Evolutionary conservation across 1,140 invertebrate genomes (phyloP), one percentile per base, ranked within the genome.

Genomic region (Xylocopa sonorina): DNA sequence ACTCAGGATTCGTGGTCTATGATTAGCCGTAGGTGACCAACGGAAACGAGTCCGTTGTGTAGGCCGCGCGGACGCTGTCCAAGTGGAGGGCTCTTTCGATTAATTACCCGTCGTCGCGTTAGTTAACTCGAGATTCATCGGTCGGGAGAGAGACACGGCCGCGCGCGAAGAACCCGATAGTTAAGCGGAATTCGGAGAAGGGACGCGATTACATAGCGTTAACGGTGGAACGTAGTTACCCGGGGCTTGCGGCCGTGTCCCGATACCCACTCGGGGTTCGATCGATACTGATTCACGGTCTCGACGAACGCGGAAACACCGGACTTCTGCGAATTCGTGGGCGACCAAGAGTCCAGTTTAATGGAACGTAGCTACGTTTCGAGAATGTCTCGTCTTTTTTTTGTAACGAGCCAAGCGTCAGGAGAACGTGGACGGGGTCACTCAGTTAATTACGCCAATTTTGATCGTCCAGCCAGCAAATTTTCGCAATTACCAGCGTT

Each of bases 91-190:
- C 90, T 91, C 91, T 92, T 92, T 91, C 91, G 91, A 92, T 93
- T 92, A 93, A 93, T 93, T 92, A 91, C 85, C 87, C 83, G 85
- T 60, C 85, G 83, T 82, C 78, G 84, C 85, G 88, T 87, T 91
- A 89, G 89, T 92, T 92, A 92, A 92, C 91, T 89, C 87, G 91
- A 92, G 91, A 92, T 92, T 91, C 90, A 91, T 91, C 90, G 87
- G n/a, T n/a, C n/a, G n/a, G n/a, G n/a, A n/a, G n/a, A n/a, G n/a
- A n/a, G n/a, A n/a, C n/a, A 81, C 86, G 77, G 34, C 62, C 29
- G 27, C 32, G 27, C 50, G 66, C 79, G 62, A 87, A 87, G 85
- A 87, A 87, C 85, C 85, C 58, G 82, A 87, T 84, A 82, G 79
- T 87, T 84, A 87, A 81, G 68, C 75, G 72, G 64, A 76, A 86